A percentile compares a stretch with the other conserved stretches of the same genome.
phyloP scores from a whole-genome alignment of 2,797 vertebrate genomes.

The Parambassis ranga region DNA sequence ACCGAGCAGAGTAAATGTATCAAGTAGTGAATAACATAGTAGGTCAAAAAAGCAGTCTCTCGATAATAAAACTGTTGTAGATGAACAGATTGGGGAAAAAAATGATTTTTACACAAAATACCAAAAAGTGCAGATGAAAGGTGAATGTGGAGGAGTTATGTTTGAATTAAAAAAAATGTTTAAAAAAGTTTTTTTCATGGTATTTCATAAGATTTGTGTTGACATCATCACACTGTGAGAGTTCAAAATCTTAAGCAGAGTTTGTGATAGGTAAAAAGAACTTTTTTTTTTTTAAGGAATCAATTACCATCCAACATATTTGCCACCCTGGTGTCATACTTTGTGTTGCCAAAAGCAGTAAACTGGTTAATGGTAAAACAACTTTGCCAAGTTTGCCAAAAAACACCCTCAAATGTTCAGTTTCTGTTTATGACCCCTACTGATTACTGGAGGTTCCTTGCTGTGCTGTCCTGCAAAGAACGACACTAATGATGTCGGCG shows the following conservation, averaged over 20 bases:
- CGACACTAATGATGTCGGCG: constrained; percentile 10
- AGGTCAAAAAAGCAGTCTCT: not conserved
- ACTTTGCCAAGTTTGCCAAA: not conserved
- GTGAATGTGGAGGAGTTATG: too few species aligned
- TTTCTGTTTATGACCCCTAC: not conserved
- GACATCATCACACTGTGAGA: too few species aligned
- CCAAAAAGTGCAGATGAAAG: too few species aligned
- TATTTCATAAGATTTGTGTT: too few species aligned
- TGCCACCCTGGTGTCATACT: not conserved
- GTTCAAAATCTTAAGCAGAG: too few species aligned
- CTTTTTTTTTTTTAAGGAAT: not conserved
- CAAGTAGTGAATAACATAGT: not conserved
- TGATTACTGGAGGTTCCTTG: constrained; percentile 6
- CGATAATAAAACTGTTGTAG: too few species aligned
- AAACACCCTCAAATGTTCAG: constrained; percentile 7
- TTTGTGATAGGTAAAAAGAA: not conserved
- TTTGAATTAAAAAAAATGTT: too few species aligned
- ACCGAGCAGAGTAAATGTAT: not conserved
- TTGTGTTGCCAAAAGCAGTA: not conserved
- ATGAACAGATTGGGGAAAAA: too few species aligned
- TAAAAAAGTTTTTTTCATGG: too few species aligned
- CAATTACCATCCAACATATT: not conserved
- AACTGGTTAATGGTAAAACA: constrained; percentile 4
- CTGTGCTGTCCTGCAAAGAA: constrained; percentile 12
- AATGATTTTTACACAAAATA: too few species aligned